Percentiles rank a stretch among this genome's conserved stretches.
Evolutionary conservation across 2,113 vertebrate species (phyloP).

Genomic region (Actenoides hombroni): DNA sequence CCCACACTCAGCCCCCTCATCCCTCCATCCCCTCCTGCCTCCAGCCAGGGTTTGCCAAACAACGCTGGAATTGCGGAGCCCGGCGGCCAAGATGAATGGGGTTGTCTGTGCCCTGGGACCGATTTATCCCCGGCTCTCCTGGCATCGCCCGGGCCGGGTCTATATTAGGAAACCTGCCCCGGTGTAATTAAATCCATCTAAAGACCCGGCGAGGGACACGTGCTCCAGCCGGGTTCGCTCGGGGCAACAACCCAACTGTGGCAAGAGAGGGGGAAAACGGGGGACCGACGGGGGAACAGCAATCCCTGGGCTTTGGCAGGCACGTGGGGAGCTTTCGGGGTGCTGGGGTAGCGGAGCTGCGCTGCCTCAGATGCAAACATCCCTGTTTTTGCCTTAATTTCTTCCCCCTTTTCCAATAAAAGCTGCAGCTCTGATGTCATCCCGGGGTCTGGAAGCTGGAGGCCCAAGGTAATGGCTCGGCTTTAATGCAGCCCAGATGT

Average conservation of each 20-base stretch:
- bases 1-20: not conserved
- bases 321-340: fast-evolving
- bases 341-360: not conserved
- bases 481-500: slow-evolving; percentile 62
- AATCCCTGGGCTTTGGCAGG: fast-evolving
- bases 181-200: slow-evolving; percentile 60
- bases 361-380: not conserved
- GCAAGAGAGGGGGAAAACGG: not conserved
- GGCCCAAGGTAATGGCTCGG: slow-evolving; percentile 49
- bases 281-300: fast-evolving
- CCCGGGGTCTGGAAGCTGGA: slow-evolving; percentile 6
- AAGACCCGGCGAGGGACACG: slow-evolving; percentile 20
- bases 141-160: not conserved
- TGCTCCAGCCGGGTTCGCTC: not conserved
- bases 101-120: slow-evolving; percentile 1
- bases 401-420: slow-evolving; percentile 15
- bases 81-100: not conserved
- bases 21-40: not conserved
- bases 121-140: slow-evolving; percentile 47
- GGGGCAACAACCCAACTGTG: not conserved
- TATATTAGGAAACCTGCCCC: slow-evolving; percentile 64
- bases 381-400: not conserved
- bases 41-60: fast-evolving
- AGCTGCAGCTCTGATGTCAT: slow-evolving; percentile 47
- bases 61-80: fast-evolving